Evolutionary conservation across 2,797 vertebrate species (phyloP).

Genomic region (Lagorchestes hirsutus): DNA sequence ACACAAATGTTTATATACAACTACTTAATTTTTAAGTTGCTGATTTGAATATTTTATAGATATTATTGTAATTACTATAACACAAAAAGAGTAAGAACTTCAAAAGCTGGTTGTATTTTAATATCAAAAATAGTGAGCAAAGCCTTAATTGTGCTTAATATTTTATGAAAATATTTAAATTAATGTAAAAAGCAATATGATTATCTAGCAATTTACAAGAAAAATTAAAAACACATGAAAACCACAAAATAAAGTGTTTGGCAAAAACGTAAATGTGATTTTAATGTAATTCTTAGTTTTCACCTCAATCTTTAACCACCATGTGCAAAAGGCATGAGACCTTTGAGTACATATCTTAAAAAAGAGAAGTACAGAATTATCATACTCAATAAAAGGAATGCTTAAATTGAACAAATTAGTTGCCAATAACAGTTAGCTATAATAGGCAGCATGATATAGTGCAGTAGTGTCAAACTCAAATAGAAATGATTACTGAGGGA

Average conservation of each 20-base stretch:
- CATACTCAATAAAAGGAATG: background rate
- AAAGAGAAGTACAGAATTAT: background rate
- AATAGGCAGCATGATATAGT: background rate
- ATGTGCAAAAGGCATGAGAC: background rate
- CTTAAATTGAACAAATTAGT: background rate
- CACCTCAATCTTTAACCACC: background rate
- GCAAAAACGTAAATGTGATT: slow-evolving; percentile 1
- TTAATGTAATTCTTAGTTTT: slow-evolving; percentile 29
- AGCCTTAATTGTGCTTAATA: slow-evolving; percentile 41
- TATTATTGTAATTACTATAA: slow-evolving; percentile 45
- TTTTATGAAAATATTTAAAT: slow-evolving; percentile 5
- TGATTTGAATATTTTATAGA: slow-evolving; percentile 34
- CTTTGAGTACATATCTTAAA: background rate
- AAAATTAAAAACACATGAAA: slow-evolving; percentile 1
- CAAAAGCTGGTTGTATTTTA: slow-evolving; percentile 26
- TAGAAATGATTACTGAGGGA: background rate
- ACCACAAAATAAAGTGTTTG: slow-evolving; percentile 27
- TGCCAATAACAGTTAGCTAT: background rate
- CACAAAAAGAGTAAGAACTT: slow-evolving; percentile 51
- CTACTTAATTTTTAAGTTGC: slow-evolving; percentile 50
- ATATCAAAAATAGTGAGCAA: slow-evolving; percentile 40
- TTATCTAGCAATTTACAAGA: slow-evolving; percentile 24
- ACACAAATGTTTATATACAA: slow-evolving; percentile 17
- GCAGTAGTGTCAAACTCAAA: background rate
- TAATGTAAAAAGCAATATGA: slow-evolving; percentile 5